Evolutionary conservation across 2,113 vertebrate species (phyloP).

Genomic region (Madoqua kirkii): DNA sequence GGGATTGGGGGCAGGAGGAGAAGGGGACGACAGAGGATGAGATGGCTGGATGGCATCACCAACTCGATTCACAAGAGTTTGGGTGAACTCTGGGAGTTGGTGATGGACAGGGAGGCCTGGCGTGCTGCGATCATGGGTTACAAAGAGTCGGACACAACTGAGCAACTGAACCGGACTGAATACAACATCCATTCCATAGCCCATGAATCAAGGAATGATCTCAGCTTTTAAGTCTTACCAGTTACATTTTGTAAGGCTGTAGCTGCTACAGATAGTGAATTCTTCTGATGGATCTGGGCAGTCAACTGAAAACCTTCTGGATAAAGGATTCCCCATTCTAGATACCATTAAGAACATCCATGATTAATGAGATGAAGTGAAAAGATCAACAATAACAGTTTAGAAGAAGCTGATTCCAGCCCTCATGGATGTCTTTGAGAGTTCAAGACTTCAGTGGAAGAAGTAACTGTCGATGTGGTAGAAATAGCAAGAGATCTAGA

Average conservation of each 20-base stretch:
- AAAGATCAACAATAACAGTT: neutral
- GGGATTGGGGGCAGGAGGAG: too few species aligned
- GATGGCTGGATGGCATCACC: too few species aligned
- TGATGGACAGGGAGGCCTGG: neutral
- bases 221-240: neutral
- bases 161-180: neutral
- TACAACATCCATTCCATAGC: neutral
- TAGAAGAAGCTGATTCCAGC: neutral
- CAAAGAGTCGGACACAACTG: neutral
- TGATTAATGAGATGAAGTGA: neutral
- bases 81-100: too few species aligned
- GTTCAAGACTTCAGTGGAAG: neutral
- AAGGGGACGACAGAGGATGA: too few species aligned
- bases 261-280: neutral
- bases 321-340: neutral
- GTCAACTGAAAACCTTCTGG: neutral
- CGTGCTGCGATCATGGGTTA: rapidly evolving
- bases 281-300: neutral
- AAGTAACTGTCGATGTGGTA: neutral
- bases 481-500: neutral
- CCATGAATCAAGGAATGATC: neutral
- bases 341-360: neutral
- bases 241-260: neutral
- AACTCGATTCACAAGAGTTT: too few species aligned
- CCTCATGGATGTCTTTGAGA: neutral